phyloP scores from a whole-genome alignment of 2,888 invertebrate genomes.

The Caenorhabditis zanzibari region DNA sequence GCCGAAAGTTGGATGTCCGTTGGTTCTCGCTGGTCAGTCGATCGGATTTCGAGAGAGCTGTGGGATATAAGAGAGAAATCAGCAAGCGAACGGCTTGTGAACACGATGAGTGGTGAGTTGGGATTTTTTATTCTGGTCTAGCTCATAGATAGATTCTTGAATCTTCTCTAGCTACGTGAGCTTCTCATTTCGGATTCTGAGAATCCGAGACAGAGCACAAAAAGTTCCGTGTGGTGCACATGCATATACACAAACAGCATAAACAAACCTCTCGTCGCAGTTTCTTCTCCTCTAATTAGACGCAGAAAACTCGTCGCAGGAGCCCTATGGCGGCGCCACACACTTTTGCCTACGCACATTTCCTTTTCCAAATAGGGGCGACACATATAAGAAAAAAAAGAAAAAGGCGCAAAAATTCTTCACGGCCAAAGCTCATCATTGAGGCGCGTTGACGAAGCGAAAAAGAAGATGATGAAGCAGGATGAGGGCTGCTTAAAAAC shows the following conservation, averaged over 20 bases:
- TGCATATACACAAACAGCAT: conserved; percentile 39
- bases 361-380: conserved; percentile 1
- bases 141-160: no score
- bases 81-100: conserved; percentile 20
- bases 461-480: conserved; percentile 15
- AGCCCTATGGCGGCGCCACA: conserved; percentile 14
- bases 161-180: neutral
- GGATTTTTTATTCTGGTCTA: no score
- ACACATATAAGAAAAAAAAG: conserved; percentile 3
- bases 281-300: conserved; percentile 39
- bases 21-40: conserved; percentile 12
- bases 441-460: conserved; percentile 4
- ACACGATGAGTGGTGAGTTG: conserved; percentile 35
- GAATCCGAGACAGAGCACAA: conserved; percentile 15
- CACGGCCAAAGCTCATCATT: conserved; percentile 44
- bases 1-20: conserved; percentile 7
- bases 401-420: conserved; percentile 9
- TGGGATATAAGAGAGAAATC: conserved; percentile 23
- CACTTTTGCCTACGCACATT: conserved; percentile 32
- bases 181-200: neutral
- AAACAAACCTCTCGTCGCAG: conserved; percentile 26
- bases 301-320: conserved; percentile 7
- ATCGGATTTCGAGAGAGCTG: conserved; percentile 32
- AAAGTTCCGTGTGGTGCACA: conserved; percentile 29
- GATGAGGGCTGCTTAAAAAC: neutral